Base-by-base conservation (phyloP, 2,113 vertebrate genomes). In the Casuarius casuarius region DNA sequence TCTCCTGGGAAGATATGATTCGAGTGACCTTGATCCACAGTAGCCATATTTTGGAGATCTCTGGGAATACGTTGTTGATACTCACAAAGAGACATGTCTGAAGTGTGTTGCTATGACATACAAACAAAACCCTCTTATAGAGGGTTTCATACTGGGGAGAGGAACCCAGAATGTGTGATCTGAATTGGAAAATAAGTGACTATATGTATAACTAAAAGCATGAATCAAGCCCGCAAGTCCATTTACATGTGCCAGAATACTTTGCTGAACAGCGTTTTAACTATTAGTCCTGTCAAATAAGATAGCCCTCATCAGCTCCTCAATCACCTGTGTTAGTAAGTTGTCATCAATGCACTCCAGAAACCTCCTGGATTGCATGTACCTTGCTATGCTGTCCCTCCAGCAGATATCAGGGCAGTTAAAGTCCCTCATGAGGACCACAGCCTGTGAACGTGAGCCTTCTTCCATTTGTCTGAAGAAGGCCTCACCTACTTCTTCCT, bases 1-100 rank as follows among this genome's bases (percentile, higher is more conserved):
- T 85, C 93, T 93, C 84, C 74, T 66, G 74, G 82, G 87, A 25
- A 94, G 87, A 54, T 49, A 76, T 13, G 20, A 71, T 83, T 91
- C 63, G 54, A 62, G 51, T 63, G 87, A 85, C 87, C 84, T 85
- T 58, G 90, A 87, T 84, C 82, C 54, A 87, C 82, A 46, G 78
- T 83, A 92, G 84, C 58, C 8, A 2, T 52, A 26, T 91, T 49
- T 52, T 61, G 40, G 25, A 73, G 20, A 82, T 46, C 20, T 52
- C 58, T 10, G 0, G 38, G 72, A 75, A 82, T 84, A 87, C 44
- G 46, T 29, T 82, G 54, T 29, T 81, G 17, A 51, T 91, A n/a
- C 46, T 91, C 70, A 72, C 77, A 73, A 49, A 75, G 23, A 68
- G n/a, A 44, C 1, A 1, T 29, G 2, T 72, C 52, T 87, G 73